Evolutionary conservation across 2,113 vertebrate species (phyloP).

Genomic region (Dolichotis patagonum): DNA sequence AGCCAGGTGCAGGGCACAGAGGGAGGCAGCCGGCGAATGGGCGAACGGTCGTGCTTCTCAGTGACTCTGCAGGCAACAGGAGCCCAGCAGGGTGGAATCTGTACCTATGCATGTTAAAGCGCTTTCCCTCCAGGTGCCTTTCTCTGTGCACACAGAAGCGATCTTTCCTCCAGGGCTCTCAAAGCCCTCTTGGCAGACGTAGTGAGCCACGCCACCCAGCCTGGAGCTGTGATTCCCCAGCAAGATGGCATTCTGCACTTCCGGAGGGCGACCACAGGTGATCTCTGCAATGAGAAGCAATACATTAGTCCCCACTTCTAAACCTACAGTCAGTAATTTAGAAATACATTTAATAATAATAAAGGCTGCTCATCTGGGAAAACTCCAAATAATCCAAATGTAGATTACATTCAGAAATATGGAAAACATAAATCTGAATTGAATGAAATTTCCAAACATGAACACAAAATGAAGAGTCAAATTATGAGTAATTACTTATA

Average conservation of each 20-base stretch:
- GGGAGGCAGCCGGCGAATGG: fast-evolving
- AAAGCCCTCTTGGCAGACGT: conserved; percentile 75
- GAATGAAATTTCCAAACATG: conserved; percentile 52
- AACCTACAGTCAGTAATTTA: not conserved
- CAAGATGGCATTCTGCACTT: conserved; percentile 28
- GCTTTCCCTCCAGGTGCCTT: conserved; percentile 74
- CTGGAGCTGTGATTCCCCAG: conserved; percentile 53
- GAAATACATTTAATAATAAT: not conserved
- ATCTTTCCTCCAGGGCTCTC: conserved; percentile 59
- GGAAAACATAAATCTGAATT: conserved; percentile 30
- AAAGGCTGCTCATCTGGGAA: not conserved
- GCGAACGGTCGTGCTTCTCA: too few relatives aligned
- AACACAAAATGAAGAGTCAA: not conserved
- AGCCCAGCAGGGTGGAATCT: not conserved
- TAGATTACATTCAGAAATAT: not conserved
- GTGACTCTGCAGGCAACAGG: not conserved
- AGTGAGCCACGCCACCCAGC: conserved; percentile 65
- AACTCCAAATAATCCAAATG: conserved; percentile 19
- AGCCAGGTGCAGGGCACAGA: not conserved
- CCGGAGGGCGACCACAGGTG: conserved; percentile 64
- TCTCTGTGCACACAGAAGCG: conserved; percentile 73
- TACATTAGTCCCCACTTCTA: not conserved
- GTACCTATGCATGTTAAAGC: conserved; percentile 88
- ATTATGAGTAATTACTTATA: conserved; percentile 21
- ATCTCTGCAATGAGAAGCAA: conserved; percentile 69